phyloP scores from a whole-genome alignment of 1,140 invertebrate species.

The Panagrolaimus sp. region DNA sequence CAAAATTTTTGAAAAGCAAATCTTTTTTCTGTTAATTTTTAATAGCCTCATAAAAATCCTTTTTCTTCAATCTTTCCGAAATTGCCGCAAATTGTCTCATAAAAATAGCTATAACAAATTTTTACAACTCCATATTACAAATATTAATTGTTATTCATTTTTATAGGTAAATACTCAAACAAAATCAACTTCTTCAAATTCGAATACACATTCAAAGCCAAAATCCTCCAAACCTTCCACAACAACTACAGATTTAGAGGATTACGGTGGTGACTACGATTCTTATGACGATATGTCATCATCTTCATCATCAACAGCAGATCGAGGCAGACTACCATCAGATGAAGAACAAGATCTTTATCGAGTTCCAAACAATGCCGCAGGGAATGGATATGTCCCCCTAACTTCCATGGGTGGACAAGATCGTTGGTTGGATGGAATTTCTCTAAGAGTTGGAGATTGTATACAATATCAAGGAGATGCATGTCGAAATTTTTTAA shows the following conservation, averaged over 20 bases:
- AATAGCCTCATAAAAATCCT: too few relatives aligned
- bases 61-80: too few relatives aligned
- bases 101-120: too few relatives aligned
- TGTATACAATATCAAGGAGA: slow-evolving; percentile 42
- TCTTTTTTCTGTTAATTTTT: too few relatives aligned
- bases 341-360: slow-evolving; percentile 27
- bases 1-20: too few relatives aligned
- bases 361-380: slow-evolving; percentile 35
- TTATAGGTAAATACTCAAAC: slow-evolving; percentile 11
- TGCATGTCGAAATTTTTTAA: slow-evolving; percentile 36
- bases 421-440: slow-evolving; percentile 49
- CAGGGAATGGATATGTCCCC: slow-evolving; percentile 34
- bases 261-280: slow-evolving; percentile 26
- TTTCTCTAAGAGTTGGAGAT: slow-evolving; percentile 36
- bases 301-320: background rate
- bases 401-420: slow-evolving; percentile 15
- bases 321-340: background rate
- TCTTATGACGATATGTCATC: slow-evolving; percentile 24
- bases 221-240: background rate
- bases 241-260: slow-evolving; percentile 17
- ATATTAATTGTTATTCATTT: too few relatives aligned
- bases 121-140: too few relatives aligned
- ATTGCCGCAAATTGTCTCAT: too few relatives aligned
- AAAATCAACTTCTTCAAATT: slow-evolving; percentile 20
- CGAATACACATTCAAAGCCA: slow-evolving; percentile 15